A percentile compares a stretch with the other conserved stretches of the same genome.
phyloP scores from a whole-genome alignment of 2,888 invertebrate species.

The Dexiosoma caninum region DNA sequence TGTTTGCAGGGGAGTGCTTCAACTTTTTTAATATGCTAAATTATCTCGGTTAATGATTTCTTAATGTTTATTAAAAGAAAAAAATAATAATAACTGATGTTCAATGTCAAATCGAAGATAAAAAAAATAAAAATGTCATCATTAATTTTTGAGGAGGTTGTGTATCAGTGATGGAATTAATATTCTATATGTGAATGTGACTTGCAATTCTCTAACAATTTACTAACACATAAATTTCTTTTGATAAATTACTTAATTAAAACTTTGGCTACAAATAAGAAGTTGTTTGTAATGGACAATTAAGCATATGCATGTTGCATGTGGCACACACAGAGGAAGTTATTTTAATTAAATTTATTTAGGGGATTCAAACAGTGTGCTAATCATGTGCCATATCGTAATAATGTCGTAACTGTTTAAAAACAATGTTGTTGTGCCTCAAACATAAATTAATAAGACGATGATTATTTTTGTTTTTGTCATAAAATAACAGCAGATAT shows the following conservation, averaged over 20 bases:
- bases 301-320: neutral
- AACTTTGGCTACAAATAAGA: neutral
- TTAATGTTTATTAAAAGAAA: neutral
- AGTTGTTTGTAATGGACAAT: neutral
- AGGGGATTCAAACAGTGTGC: too few species aligned
- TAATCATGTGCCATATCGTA: too few species aligned
- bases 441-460: too few species aligned
- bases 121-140: neutral
- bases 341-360: conserved; percentile 18
- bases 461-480: too few species aligned
- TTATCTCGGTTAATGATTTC: conserved; percentile 19
- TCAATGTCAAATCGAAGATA: neutral
- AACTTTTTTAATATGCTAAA: neutral
- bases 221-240: too few species aligned
- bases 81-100: neutral
- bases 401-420: too few species aligned
- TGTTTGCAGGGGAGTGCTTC: conserved; percentile 15
- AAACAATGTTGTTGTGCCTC: too few species aligned
- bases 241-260: too few species aligned
- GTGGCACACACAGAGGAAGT: conserved; percentile 5
- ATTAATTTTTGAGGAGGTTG: neutral
- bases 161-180: neutral
- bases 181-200: too few species aligned
- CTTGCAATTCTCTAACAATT: too few species aligned
- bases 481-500: too few species aligned